A percentile compares a stretch with the other conserved stretches of the same genome.
phyloP scores from a whole-genome alignment of 1,140 invertebrate species.

The Agrypnia vestita region DNA sequence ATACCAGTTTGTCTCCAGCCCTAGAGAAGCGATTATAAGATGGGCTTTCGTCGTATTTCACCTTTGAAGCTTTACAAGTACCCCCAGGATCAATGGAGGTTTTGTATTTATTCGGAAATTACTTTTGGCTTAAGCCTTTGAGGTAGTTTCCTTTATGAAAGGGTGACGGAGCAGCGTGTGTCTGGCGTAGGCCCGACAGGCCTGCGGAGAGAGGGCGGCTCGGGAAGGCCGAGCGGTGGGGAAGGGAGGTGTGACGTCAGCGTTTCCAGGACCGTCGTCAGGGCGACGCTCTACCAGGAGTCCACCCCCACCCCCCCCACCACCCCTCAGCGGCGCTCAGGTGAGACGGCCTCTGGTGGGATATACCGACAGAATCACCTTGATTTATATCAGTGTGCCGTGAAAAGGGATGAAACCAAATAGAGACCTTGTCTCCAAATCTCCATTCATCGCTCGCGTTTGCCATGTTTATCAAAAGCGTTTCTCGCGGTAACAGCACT shows the following conservation, averaged over 20 bases:
- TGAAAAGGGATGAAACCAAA: conserved; percentile 31
- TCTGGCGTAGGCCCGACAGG: conserved; percentile 36
- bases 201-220: conserved; percentile 14
- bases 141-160: conserved; percentile 57
- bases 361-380: conserved; percentile 40
- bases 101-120: conserved; percentile 62
- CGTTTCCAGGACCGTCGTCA: conserved; percentile 58
- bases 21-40: conserved; percentile 44
- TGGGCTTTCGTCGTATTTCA: conserved; percentile 42
- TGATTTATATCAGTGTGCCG: conserved; percentile 26
- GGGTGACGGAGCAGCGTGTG: conserved; percentile 41
- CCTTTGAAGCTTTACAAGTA: conserved; percentile 49
- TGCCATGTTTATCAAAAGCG: conserved; percentile 29
- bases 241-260: conserved; percentile 49
- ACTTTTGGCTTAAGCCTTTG: conserved; percentile 61
- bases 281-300: conserved; percentile 51
- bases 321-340: conserved; percentile 24
- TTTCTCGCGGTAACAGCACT: conserved; percentile 1
- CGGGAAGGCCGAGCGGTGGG: conserved; percentile 27
- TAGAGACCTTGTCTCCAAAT: conserved; percentile 42
- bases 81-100: conserved; percentile 53
- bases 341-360: conserved; percentile 28
- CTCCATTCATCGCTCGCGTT: conserved; percentile 25
- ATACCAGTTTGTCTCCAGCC: conserved; percentile 13
- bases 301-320: conserved; percentile 34